Base-by-base conservation (phyloP, 2,113 vertebrate genomes). In the Chloroceryle aenea region DNA sequence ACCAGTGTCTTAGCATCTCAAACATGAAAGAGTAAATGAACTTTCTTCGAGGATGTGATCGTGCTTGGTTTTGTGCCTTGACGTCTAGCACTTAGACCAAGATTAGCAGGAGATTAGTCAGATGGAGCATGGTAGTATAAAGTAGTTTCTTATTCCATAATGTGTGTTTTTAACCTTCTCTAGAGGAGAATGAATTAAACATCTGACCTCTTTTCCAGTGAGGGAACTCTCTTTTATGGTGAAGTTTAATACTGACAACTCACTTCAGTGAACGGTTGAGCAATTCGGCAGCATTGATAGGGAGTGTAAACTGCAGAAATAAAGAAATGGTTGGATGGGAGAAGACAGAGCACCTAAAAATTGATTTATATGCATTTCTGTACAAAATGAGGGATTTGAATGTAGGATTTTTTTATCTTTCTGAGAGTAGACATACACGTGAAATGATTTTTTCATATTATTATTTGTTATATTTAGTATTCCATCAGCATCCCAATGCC, bases 191-290 rank as follows among this genome's bases (percentile, higher is more conserved):
- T 84, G 85, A 95, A 91, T 95, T 82, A 97, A 97, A 93, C 75
- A 85, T 88, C 89, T 97, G 91, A 87, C 77, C 92, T 97, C 82
- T 89, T 97, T 95, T 89, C 85, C 91, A 92, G 50, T 45, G 53
- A 84, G 89, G 87, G 71, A 93, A 83, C 77, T 69, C 90, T 36
- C 64, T 90, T 42, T 43, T 76, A 50, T 75, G 25, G 43, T 56
- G 25, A 56, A 84, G 47, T 92, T 95, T 89, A 93, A 55, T 93
- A 91, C 55, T 91, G 59, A 59, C 91, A 82, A 73, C 87, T 96
- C 47, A 56, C 90, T 97, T 82, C 86, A 90, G 81, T 63, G 85
- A 96, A 47, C 1, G 11, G 20, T 78, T 95, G 40, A 87, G 63
- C 47, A 71, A 87, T 89, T 95, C 0, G 0, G 14, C 26, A 25